Evolutionary conservation across 2,888 invertebrate genomes (phyloP).

Genomic region (Belgica antarctica): DNA sequence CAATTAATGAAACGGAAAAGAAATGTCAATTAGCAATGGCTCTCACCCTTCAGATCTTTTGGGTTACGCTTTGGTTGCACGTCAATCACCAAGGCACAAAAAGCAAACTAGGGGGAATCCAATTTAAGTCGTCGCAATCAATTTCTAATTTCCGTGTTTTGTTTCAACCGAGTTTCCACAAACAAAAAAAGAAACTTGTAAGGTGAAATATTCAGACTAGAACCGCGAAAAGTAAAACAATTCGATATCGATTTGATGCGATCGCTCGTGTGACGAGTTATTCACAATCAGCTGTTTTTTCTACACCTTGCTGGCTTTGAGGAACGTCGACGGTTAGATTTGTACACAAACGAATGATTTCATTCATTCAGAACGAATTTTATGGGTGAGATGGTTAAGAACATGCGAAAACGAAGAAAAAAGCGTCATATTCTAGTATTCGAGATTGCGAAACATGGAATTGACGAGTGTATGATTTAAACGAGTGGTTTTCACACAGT

Average conservation of each 20-base stretch:
- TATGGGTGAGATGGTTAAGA: not conserved
- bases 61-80: not conserved
- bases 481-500: conserved; percentile 26
- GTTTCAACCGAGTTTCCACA: too few relatives aligned
- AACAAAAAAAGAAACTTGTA: not conserved
- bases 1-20: not conserved
- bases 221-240: not conserved
- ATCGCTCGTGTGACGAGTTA: not conserved
- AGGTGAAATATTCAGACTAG: not conserved
- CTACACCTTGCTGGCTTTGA: not conserved
- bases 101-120: too few relatives aligned
- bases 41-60: not conserved
- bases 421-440: not conserved
- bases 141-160: not conserved
- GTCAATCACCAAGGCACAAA: not conserved
- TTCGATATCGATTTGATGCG: not conserved
- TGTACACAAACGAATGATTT: not conserved
- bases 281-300: not conserved
- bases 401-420: conserved; percentile 10
- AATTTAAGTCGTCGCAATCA: not conserved
- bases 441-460: not conserved
- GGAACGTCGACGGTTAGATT: too few relatives aligned
- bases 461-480: not conserved
- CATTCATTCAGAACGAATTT: not conserved
- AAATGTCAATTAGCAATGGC: not conserved